phyloP scores from a whole-genome alignment of 2,113 vertebrate species.

The Cryptotis parvus region DNA sequence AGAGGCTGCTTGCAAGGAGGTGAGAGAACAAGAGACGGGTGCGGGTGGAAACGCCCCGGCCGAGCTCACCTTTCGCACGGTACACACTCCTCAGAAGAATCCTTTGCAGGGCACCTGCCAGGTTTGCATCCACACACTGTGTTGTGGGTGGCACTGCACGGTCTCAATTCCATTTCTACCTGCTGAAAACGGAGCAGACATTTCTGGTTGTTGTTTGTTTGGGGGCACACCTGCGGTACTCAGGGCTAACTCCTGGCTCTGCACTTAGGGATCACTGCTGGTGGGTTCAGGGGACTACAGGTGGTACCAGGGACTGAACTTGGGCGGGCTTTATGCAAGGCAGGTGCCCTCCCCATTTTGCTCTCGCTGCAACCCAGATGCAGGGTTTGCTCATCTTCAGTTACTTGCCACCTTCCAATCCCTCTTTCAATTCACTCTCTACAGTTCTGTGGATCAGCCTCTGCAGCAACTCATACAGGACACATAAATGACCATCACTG shows the following conservation, averaged over 20 bases:
- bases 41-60: neutral
- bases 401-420: neutral
- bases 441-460: neutral
- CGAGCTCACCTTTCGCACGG: neutral
- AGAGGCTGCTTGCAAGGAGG: neutral
- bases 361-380: no score
- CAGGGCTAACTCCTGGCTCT: no score
- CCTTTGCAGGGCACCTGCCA: neutral
- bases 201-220: no score
- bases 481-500: neutral
- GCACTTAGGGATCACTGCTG: no score
- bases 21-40: neutral
- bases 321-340: no score
- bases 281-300: no score
- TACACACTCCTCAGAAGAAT: neutral
- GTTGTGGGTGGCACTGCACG: neutral
- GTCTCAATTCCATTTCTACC: neutral
- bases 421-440: neutral
- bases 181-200: neutral
- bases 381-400: no score
- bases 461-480: neutral
- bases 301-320: no score
- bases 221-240: no score
- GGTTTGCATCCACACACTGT: neutral
- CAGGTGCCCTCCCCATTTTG: no score